Base-by-base conservation (phyloP, 2,888 invertebrate genomes). In the Iselma pallidipennis region DNA sequence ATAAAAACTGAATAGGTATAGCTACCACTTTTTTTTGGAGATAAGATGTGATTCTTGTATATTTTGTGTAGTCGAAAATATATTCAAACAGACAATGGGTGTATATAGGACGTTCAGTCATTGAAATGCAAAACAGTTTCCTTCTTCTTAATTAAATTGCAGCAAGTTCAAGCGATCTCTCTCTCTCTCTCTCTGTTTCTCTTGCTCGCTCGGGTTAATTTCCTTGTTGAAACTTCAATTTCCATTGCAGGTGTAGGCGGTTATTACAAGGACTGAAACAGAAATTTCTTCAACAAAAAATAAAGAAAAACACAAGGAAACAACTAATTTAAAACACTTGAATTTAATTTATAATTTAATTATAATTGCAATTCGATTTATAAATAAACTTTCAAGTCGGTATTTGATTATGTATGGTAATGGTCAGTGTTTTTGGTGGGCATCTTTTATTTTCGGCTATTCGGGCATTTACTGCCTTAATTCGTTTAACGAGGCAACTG, bases 131-230 rank as follows among this genome's bases (percentile, higher is more conserved):
- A 74, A 74, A 71, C 70, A 70, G 71, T 69, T 70, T 70, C 70
- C 68, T 70, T 71, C 72, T 70, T 71, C 74, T 73, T 74, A 73
- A 74, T 74, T 74, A 74, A 74, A 74, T 70, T 70, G 70, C 69
- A 65, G 57, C 59, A 54, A 58, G 61, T 70, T 61, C 55, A 10
- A 58, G 59, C n/a, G 53, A 59, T 37, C 37, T 9, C 49, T 12
- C 55, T 55, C 52, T 48, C 60, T 57, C 6, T 37, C 37, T 16
- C 14, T 14, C n/a, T 2, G 14, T 14, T 6, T 16, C 2, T 16
- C 14, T 33, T 14, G 14, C 14, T n/a, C n/a, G n/a, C n/a, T n/a
- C 58, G 60, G 49, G 58, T 65, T 66, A 62, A 66, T 66, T 63
- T 66, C 66, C 62, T 60, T 31, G 16, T 49, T 31, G 33, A 54